phyloP scores from a whole-genome alignment of 2,888 invertebrate genomes.

The Campopleginae sp. region DNA sequence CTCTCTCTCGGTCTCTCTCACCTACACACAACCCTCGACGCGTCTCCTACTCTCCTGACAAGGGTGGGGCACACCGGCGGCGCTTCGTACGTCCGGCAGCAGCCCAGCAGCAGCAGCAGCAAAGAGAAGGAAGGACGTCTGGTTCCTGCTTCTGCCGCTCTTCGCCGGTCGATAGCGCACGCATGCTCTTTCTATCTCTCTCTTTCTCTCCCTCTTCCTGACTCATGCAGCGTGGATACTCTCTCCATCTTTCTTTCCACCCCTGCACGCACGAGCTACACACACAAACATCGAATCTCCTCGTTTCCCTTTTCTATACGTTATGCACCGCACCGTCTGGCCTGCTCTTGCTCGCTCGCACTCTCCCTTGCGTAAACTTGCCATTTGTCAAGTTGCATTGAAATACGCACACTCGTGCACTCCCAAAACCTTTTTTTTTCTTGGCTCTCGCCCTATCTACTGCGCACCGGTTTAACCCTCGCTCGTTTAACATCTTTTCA shows the following conservation, averaged over 20 bases:
- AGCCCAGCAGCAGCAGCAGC: slow-evolving; percentile 45
- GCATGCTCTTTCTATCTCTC: slow-evolving; percentile 37
- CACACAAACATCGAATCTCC: background rate
- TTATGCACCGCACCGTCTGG: background rate
- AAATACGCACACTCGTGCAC: background rate
- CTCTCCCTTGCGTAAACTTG: slow-evolving; percentile 23
- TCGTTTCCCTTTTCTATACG: background rate
- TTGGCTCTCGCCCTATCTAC: background rate
- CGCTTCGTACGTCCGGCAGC: slow-evolving; percentile 55
- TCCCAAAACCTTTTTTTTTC: background rate
- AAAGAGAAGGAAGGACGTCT: slow-evolving; percentile 58
- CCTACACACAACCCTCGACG: slow-evolving; percentile 57
- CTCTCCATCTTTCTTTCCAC: background rate
- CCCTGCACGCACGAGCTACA: background rate
- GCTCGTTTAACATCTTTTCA: slow-evolving; percentile 14
- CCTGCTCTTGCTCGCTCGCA: slow-evolving; percentile 45
- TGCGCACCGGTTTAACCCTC: slow-evolving; percentile 18
- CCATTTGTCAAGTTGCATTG: background rate
- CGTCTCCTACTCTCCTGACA: slow-evolving; percentile 57
- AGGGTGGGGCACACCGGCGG: slow-evolving; percentile 69
- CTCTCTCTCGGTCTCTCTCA: slow-evolving; percentile 37
- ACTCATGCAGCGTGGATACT: background rate
- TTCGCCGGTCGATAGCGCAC: slow-evolving; percentile 66
- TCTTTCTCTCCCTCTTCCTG: background rate
- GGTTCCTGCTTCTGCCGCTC: slow-evolving; percentile 50